Percentiles rank a stretch among this genome's conserved stretches.
Conservation (phyloP, 2,113 vertebrate species). For the Pipra filicauda region DNA sequence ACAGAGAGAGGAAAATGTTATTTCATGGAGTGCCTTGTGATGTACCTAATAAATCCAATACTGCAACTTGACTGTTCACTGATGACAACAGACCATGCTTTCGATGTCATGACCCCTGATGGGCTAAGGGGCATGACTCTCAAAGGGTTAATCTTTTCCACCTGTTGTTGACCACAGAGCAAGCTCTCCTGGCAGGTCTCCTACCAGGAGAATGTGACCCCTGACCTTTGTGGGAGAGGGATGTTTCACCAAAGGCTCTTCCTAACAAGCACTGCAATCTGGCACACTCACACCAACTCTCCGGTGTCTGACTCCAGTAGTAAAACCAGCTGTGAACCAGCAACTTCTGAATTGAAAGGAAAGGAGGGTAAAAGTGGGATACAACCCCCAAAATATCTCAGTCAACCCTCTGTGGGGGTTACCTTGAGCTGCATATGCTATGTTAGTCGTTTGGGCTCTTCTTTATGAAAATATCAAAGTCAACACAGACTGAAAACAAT, state of each 20-base stretch:
- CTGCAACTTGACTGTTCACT: not conserved
- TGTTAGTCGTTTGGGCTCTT: not conserved
- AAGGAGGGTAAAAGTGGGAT: not conserved
- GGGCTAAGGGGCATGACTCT: conserved; percentile 43
- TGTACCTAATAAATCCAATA: conserved; percentile 46
- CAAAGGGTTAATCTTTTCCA: conserved; percentile 71
- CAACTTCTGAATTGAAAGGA: not conserved
- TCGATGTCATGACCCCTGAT: conserved; percentile 27
- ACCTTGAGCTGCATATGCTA: not conserved
- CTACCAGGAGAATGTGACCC: conserved; percentile 59
- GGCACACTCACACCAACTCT: not conserved
- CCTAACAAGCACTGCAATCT: not conserved
- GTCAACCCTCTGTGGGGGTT: not conserved
- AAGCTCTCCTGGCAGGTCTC: conserved; percentile 26
- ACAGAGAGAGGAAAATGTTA: conserved; percentile 17
- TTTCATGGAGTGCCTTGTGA: conserved; percentile 39
- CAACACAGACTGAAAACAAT: not conserved
- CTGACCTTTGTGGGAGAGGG: conserved; percentile 8
- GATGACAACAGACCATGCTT: conserved; percentile 26
- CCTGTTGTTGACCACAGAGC: conserved; percentile 61
- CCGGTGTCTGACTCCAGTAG: not conserved
- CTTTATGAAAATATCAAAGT: not conserved
- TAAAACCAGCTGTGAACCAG: not conserved
- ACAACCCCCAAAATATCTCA: not conserved
- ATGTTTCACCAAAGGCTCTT: not conserved